Conservation (phyloP, 2,113 vertebrate genomes). For the Chionomys nivalis region DNA sequence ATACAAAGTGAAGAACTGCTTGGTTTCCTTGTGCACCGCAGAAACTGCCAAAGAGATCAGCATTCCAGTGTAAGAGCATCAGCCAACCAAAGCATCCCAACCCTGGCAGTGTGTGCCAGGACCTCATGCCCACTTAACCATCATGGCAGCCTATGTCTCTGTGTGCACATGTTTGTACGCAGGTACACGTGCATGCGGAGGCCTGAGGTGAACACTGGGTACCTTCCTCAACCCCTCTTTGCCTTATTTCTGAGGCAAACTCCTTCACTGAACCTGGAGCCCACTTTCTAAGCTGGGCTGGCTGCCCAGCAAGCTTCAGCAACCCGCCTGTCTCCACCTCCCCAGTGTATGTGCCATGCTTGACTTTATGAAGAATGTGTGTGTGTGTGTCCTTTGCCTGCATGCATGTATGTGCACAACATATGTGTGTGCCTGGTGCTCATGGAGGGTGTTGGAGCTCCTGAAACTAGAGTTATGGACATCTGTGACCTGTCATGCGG, state of each 20-base stretch:
- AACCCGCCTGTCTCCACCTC: not conserved
- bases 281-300: too few relatives aligned
- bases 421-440: too few relatives aligned
- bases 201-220: not conserved
- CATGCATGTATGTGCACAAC: not conserved
- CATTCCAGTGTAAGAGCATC: not conserved
- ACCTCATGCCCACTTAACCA: not conserved
- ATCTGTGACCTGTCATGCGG: not conserved
- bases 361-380: not conserved
- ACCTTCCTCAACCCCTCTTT: not conserved
- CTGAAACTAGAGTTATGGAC: not conserved
- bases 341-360: not conserved
- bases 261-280: not conserved
- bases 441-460: not conserved
- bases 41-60: conserved; percentile 88
- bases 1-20: conserved; percentile 99
- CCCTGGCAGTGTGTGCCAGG: not conserved
- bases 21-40: conserved; percentile 98
- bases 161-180: not conserved
- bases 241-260: not conserved
- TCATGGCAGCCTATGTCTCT: not conserved
- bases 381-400: not conserved
- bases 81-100: not conserved
- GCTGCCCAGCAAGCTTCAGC: not conserved
- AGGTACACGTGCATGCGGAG: not conserved